Conservation (phyloP, 2,113 vertebrate species). For the Rhombomys opimus region DNA sequence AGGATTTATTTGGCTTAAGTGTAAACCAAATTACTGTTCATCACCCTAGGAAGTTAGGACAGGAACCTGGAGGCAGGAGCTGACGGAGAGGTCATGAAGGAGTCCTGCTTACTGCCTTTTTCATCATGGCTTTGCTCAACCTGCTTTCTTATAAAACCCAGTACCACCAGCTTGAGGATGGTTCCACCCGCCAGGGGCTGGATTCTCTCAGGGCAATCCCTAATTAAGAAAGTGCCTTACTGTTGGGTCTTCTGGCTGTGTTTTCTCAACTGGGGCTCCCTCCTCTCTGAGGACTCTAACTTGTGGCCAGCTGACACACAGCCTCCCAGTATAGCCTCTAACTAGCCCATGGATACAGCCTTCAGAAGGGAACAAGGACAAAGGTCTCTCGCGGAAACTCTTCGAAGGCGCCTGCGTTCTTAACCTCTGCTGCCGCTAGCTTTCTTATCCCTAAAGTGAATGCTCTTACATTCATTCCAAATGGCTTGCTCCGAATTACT, state of each 20-base stretch:
- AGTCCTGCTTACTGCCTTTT: not conserved
- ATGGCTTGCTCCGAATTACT: not conserved
- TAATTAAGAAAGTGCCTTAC: not conserved
- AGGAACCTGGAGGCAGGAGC: not conserved
- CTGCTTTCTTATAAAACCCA: not conserved
- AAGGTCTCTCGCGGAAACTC: not conserved
- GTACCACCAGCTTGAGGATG: not conserved
- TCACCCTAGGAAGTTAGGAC: not conserved
- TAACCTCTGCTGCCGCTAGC: not conserved
- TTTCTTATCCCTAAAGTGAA: slow-evolving; percentile 29
- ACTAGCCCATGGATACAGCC: not conserved
- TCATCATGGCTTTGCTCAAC: not conserved
- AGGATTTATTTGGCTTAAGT: not conserved
- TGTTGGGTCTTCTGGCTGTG: not conserved
- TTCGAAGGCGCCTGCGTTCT: not conserved
- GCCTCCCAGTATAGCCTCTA: not conserved
- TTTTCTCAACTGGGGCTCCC: not conserved
- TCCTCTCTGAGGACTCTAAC: not conserved
- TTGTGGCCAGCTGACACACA: not conserved
- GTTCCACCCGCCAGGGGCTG: not conserved
- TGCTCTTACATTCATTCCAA: not conserved
- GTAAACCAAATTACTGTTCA: not conserved
- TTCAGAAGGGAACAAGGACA: not conserved
- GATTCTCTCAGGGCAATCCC: not conserved
- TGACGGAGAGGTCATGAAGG: not conserved